phyloP scores from a whole-genome alignment of 1,140 invertebrate genomes.

The Drosophila orena region DNA sequence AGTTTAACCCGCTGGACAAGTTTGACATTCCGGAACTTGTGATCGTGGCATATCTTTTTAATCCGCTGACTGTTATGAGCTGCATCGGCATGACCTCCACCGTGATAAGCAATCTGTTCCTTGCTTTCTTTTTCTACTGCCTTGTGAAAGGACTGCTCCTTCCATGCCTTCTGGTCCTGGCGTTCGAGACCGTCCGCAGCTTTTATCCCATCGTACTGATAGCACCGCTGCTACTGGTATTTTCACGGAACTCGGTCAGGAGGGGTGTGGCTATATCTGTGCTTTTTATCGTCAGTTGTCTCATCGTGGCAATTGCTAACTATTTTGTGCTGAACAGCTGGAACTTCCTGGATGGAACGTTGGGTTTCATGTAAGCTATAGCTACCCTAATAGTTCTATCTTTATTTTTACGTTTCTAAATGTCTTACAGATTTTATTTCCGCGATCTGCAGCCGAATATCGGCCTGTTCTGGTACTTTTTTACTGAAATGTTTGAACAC shows the following conservation, averaged over 20 bases:
- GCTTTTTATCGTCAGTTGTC: slow-evolving; percentile 82
- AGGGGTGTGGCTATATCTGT: slow-evolving; percentile 59
- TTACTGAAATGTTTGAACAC: slow-evolving; percentile 99
- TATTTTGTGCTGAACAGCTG: slow-evolving; percentile 86
- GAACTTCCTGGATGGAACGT: slow-evolving; percentile 91
- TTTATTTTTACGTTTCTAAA: not conserved
- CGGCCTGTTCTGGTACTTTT: slow-evolving; percentile 99
- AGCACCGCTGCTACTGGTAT: slow-evolving; percentile 89
- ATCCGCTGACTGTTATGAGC: slow-evolving; percentile 95
- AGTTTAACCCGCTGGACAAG: slow-evolving; percentile 87
- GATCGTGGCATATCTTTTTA: slow-evolving; percentile 94
- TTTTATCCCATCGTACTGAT: slow-evolving; percentile 94
- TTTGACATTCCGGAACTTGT: slow-evolving; percentile 88
- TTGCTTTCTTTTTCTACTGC: slow-evolving; percentile 89
- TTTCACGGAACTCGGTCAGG: slow-evolving; percentile 67
- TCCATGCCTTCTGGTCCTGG: slow-evolving; percentile 88
- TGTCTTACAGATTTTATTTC: slow-evolving; percentile 89
- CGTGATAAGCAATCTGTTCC: slow-evolving; percentile 94
- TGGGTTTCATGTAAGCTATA: slow-evolving; percentile 92
- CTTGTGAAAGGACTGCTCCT: slow-evolving; percentile 89
- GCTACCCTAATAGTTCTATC: too few relatives aligned
- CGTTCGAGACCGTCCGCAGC: slow-evolving; percentile 92
- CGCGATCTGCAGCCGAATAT: slow-evolving; percentile 98
- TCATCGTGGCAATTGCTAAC: slow-evolving; percentile 42
- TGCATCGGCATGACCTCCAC: slow-evolving; percentile 97